phyloP scores from a whole-genome alignment of 92 coral and sea anemone species.

The Bergia sp. region DNA sequence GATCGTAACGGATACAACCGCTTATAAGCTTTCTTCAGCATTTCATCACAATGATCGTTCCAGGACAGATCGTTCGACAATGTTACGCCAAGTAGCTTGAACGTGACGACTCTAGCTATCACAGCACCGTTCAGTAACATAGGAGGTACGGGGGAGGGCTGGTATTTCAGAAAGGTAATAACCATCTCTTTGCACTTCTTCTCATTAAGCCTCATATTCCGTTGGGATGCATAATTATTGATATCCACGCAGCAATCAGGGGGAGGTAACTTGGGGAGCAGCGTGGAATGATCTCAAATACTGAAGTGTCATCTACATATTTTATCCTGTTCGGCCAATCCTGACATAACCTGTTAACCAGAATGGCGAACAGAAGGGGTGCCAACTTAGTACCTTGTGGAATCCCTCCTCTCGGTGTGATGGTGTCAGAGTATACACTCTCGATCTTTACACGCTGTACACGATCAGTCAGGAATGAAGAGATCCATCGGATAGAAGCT shows the following conservation, averaged over 20 bases:
- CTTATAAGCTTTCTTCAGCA: constrained; percentile 33
- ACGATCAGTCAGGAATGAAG: constrained; percentile 24
- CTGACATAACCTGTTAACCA: constrained; percentile 42
- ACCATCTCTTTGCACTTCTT: constrained; percentile 22
- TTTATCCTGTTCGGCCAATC: constrained; percentile 48
- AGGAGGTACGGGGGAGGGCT: constrained; percentile 29
- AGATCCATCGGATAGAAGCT: constrained; percentile 15
- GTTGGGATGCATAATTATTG: constrained; percentile 18
- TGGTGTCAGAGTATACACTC: constrained; percentile 15
- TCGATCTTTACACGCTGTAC: constrained; percentile 16
- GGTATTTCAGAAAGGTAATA: constrained; percentile 15
- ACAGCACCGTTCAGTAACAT: constrained; percentile 24
- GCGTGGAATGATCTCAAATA: constrained; percentile 48
- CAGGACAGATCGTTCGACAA: constrained; percentile 27
- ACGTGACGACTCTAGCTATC: constrained; percentile 21
- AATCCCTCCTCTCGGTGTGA: constrained; percentile 31
- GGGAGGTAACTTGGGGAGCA: constrained; percentile 46
- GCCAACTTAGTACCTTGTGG: constrained; percentile 51
- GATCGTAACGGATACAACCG: constrained; percentile 33
- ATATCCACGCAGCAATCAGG: constrained; percentile 29
- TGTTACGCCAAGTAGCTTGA: constrained; percentile 24
- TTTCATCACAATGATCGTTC: constrained; percentile 23
- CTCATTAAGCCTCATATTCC: constrained; percentile 13
- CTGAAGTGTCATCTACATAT: constrained; percentile 47
- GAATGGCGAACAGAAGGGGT: constrained; percentile 58